phyloP scores from a whole-genome alignment of 2,797 vertebrate species.

The Eutrigla gurnardus region DNA sequence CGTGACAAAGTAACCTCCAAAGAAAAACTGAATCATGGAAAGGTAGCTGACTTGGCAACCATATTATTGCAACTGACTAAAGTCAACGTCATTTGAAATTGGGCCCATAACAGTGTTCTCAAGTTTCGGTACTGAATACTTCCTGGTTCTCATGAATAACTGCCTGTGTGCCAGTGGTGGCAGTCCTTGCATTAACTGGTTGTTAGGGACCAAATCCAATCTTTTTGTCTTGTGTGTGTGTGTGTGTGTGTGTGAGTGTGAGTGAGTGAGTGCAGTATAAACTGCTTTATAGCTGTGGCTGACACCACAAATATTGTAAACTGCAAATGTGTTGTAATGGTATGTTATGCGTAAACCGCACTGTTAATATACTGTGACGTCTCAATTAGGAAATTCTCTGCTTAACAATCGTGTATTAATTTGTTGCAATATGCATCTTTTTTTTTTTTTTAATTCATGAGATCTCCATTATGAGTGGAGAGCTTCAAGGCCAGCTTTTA shows the following conservation, averaged over 20 bases:
- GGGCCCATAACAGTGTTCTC: not conserved
- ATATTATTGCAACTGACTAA: not conserved
- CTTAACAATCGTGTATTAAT: conserved; percentile 33
- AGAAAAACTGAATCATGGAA: not conserved
- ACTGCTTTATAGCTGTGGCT: conserved; percentile 62
- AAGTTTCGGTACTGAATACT: conserved; percentile 42
- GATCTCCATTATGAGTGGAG: conserved; percentile 38
- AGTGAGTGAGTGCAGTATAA: conserved; percentile 44
- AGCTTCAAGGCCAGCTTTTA: conserved; percentile 26
- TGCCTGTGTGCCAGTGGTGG: conserved; percentile 17
- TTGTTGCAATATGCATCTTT: conserved; percentile 35
- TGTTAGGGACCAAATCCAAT: conserved; percentile 67
- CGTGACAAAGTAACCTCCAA: not conserved
- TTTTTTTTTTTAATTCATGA: conserved; percentile 41
- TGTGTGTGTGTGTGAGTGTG: not conserved
- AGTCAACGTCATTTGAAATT: not conserved
- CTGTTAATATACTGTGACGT: conserved; percentile 15
- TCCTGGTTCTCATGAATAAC: conserved; percentile 32
- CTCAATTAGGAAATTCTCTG: conserved; percentile 19
- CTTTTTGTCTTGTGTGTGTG: conserved; percentile 16
- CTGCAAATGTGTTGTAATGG: conserved; percentile 32
- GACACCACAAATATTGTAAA: conserved; percentile 41
- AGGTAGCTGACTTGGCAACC: not conserved
- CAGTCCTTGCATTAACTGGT: conserved; percentile 36
- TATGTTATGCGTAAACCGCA: conserved; percentile 37